Evolutionary conservation across 1,140 invertebrate species (phyloP), one percentile per base, ranked within the genome.

Genomic region (Myzus persicae): DNA sequence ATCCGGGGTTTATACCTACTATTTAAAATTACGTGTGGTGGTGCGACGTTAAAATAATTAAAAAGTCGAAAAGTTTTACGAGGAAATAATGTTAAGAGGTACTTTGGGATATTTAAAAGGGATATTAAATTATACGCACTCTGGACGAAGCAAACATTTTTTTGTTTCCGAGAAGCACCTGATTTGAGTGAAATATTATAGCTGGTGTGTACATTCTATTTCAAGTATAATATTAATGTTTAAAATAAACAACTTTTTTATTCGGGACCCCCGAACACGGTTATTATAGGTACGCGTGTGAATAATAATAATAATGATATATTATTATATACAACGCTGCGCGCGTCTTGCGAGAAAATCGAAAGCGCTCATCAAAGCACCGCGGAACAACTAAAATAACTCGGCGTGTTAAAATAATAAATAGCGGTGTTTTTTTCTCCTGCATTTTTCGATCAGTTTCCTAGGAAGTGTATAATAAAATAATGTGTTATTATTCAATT

Each of bases 41-140:
- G 40, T 31, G 42, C 46, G 26, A 40, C 24, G 26, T 87, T 87
- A 20, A 87, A 87, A 87, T n/a, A 87, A 87, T 87, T 87, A 87
- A 46, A 87, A 87, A 87, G 26, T 46, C 11, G 11, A 31, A 51
- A 51, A 82, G 38, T 82, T 82, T 82, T 82, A 82, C 81, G 81
- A 36, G 81, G 1, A 40, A 82, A 82, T 40, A 82, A 82, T 40
- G 38, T 82, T 82, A 38, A 38, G 8, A 38, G 22, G 6, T 40
- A 40, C 22, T 82, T 40, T 24, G 9, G 81, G 20, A 82, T 40
- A 40, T 82, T 82, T 82, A 82, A 82, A 82, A 82, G 26, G 24
- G 4, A 31, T 87, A 87, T 42, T 87, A 87, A 87, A 87, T 87
- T 87, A 46, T 87, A 46, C 7, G 14, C 20, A 40, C 22, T 82